A percentile compares a stretch with the other conserved stretches of the same genome.
Evolutionary conservation across 2,797 vertebrate species (phyloP).

Genomic region (Sebastes nivosus): DNA sequence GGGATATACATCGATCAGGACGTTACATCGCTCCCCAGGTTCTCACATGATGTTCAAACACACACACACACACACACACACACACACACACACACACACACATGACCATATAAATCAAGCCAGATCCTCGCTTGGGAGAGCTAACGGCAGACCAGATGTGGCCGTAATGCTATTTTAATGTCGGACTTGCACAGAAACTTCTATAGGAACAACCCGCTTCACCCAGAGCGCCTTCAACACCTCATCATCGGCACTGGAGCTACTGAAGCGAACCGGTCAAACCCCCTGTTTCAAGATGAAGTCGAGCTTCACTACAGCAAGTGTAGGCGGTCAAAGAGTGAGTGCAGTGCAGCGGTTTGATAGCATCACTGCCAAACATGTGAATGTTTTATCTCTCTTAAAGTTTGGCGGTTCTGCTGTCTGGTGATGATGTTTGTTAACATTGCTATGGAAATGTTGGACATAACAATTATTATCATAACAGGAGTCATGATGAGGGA

Average conservation of each 20-base stretch:
- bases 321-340: neutral
- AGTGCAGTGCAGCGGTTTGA: neutral
- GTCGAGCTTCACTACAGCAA: conserved; percentile 10
- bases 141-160: conserved; percentile 64
- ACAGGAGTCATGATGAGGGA: conserved; percentile 57
- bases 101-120: conserved; percentile 26
- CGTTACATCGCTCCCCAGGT: conserved; percentile 1
- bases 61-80: conserved; percentile 5
- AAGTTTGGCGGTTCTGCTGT: conserved; percentile 44
- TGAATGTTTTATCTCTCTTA: conserved; percentile 51
- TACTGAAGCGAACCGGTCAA: conserved; percentile 14
- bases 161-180: conserved; percentile 48
- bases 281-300: conserved; percentile 2
- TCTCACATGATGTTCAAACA: conserved; percentile 13
- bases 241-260: conserved; percentile 20
- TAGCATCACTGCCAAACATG: conserved; percentile 37
- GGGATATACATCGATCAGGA: conserved; percentile 25
- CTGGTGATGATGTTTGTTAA: conserved; percentile 58
- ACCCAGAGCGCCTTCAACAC: conserved; percentile 36
- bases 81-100: neutral
- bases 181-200: conserved; percentile 31
- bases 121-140: conserved; percentile 15
- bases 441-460: conserved; percentile 67
- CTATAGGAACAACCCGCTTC: conserved; percentile 13
- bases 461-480: conserved; percentile 66